Evolutionary conservation across 2,113 vertebrate species (phyloP).

Genomic region (Prinia subflava): DNA sequence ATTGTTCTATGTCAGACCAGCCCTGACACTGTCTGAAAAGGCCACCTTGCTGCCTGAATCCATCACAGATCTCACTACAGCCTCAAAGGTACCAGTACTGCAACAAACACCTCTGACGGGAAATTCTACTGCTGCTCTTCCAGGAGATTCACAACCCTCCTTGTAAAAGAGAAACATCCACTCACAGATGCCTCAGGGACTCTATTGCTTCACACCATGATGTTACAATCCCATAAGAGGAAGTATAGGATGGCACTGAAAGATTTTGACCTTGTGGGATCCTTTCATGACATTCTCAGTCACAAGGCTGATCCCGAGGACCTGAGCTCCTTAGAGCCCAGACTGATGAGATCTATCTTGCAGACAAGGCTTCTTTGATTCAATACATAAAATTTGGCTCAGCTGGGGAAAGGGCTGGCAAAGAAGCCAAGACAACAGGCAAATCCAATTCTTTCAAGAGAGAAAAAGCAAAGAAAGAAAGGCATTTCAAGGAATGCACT

Average conservation of each 20-base stretch:
- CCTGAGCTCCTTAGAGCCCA: neutral
- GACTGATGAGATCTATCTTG: neutral
- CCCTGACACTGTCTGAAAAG: neutral
- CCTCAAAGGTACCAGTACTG: neutral
- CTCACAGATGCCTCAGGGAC: neutral
- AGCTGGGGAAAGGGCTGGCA: neutral
- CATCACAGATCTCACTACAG: neutral
- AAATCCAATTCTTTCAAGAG: neutral
- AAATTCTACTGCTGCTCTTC: slow-evolving; percentile 25
- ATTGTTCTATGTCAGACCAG: neutral
- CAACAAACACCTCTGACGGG: neutral
- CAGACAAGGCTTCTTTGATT: neutral
- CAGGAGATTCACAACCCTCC: neutral
- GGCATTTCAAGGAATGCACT: neutral
- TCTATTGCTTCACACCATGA: neutral
- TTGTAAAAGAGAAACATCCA: slow-evolving; percentile 1
- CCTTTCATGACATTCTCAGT: neutral
- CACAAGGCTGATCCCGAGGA: neutral
- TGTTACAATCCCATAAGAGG: slow-evolving; percentile 20
- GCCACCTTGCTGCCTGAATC: neutral
- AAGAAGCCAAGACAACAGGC: neutral
- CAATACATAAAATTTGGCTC: neutral
- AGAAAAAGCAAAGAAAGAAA: neutral
- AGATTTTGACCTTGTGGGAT: slow-evolving; percentile 1
- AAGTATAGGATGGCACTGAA: neutral